These are phyloP conservation scores for Cyphomyrus plagiostoma DNA, from an alignment of 2,113 vertebrate species.

Conservation along the genomic window DNA sequence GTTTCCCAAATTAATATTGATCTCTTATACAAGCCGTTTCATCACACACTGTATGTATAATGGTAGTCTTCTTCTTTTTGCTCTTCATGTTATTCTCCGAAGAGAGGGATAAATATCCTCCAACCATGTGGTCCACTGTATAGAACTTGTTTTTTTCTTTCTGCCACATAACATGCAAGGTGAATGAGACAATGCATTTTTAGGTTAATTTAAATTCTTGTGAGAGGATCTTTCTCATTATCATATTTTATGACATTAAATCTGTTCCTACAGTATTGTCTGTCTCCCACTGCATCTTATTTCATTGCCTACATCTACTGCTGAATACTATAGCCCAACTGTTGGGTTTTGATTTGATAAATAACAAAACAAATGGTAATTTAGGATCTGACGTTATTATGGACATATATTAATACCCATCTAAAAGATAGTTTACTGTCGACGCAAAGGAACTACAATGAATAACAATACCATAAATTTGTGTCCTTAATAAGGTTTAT, in stretches of 20 bases:
- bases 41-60: not conserved
- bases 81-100: not conserved
- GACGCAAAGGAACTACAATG: not conserved
- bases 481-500: not conserved
- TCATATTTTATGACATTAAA: not conserved
- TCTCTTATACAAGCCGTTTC: not conserved
- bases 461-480: not conserved
- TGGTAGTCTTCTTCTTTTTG: not conserved
- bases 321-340: not conserved
- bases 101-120: not conserved
- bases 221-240: not conserved
- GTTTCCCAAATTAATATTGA: not conserved
- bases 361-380: not conserved
- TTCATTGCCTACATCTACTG: not conserved
- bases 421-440: not conserved
- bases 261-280: not conserved
- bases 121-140: not conserved
- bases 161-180: not conserved
- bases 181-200: not conserved
- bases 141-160: not conserved
- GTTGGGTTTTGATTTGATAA: not conserved
- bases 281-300: not conserved
- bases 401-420: not conserved
- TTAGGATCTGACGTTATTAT: not conserved
- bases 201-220: not conserved